Evolutionary conservation across 1,140 invertebrate species (phyloP), one percentile per base, ranked within the genome.

Genomic region (Philopotamus ludificatus): DNA sequence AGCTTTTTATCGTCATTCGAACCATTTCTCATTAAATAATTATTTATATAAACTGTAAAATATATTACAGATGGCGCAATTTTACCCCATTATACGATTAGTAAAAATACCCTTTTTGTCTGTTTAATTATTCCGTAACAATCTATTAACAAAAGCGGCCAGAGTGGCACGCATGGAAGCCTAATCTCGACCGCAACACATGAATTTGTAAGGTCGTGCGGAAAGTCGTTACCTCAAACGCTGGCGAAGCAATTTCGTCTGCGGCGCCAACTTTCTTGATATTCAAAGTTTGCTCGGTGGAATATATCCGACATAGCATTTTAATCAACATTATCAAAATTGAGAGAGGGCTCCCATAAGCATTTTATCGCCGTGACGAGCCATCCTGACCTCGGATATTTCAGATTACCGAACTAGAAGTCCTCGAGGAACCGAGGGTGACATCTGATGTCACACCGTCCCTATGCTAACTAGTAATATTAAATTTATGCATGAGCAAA

Each of bases 241-340:
- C 47, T 60, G 57, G 21, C 18, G 44, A 60, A 60, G 57, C 57
- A 60, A 60, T 60, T 60, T 60, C 57, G 57, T 47, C 23, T 12
- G 7, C 28, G 28, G 51, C 51, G 41, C 55, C 57, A 60, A 60
- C 57, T 60, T 60, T 60, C 57, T 60, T 60, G 57, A 60, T 60
- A 60, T 60, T 60, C 57, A 49, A 60, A 60, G 42, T 60, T 60
- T 60, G 42, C 16, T 28, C 57, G 42, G 42, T 23, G 16, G 57
- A 42, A 60, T 34, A 28, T n/a, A 34, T n/a, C 57, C 57, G 28
- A 42, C 57, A 60, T 60, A 49, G 42, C 47, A 49, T 60, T 60
- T 60, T 60, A 60, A 60, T 60, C 57, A 60, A 60, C 57, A 60
- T 60, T 60, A 60, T 60, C 57, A 60, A 60, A 60, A 60, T 60